Evolutionary conservation across 2,888 invertebrate genomes (phyloP), one percentile per base, ranked within the genome.

Genomic region (Idaea dimidiata): DNA sequence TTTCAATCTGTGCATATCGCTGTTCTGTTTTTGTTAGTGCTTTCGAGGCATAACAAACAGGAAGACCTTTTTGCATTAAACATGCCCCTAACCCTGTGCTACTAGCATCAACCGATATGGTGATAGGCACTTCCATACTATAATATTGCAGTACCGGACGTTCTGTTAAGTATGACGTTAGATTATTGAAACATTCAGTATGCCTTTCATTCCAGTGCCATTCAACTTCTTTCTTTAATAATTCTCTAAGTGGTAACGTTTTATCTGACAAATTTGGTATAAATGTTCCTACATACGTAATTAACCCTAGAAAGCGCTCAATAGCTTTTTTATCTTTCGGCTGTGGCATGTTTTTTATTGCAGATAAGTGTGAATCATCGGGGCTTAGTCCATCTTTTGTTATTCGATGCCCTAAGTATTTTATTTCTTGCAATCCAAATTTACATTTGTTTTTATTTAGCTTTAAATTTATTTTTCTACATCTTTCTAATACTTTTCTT

Each of bases 211-310:
- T 57, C 73, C 72, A 73, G 24, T 70, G 69, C 71, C 71, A 73
- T 32, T 58, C 69, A 6, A 66, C 60, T 24, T 72, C 62, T 59
- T 73, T 71, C 59, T 66, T 67, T 33, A 72, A 65, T 18, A 75
- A 59, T 54, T 74, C 66, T 24, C 73, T 61, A 4, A 74, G 54
- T 5, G 32, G n/a, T 1, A 14, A 16, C 0, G 72, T 74, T 62
- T 67, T 65, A n/a, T 70, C 70, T 8, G 73, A 73, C 1, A 75
- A 63, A 54, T 72, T 71, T 0, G 68, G 67, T 57, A 74, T 69
- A 54, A 73, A 74, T 16, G 57, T 68, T 17, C 68, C 60, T 16
- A 74, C 66, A 60, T 76, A 76, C 0, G 69, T 74, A 3, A 72
- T 64, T 1, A 76, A 1, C 3, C 73, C 74, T 59, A 73, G 59